Conservation (phyloP, 2,888 invertebrate genomes). For the Dasysyrphus tricinctus region DNA sequence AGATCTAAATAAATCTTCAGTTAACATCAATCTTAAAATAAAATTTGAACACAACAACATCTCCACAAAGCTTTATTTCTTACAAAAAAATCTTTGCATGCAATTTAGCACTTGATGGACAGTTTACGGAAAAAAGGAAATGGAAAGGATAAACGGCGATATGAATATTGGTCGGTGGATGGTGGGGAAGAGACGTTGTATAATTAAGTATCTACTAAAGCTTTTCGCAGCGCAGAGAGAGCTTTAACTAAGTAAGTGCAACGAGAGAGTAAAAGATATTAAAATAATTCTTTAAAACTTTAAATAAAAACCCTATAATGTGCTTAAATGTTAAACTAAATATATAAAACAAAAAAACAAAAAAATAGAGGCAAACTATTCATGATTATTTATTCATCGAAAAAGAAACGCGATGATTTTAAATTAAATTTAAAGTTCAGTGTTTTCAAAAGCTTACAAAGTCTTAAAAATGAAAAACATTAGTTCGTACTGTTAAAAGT, state of each 20-base stretch:
- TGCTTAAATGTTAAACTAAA: constrained; percentile 15
- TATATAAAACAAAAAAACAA: constrained; percentile 21
- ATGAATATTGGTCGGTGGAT: constrained; percentile 27
- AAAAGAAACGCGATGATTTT: constrained; percentile 32
- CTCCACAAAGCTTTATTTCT: constrained; percentile 38
- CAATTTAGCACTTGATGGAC: background rate
- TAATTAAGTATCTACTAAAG: background rate
- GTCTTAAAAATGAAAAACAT: constrained; percentile 45
- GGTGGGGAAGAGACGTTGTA: constrained; percentile 5
- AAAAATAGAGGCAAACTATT: constrained; percentile 18
- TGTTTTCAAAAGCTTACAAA: constrained; percentile 44
- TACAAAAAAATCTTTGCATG: background rate
- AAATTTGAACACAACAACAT: constrained; percentile 5
- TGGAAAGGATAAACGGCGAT: background rate
- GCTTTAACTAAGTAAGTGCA: constrained; percentile 24
- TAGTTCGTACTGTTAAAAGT: constrained; percentile 60
- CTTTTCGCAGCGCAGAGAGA: background rate
- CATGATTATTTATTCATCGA: constrained; percentile 53
- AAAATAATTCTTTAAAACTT: constrained; percentile 14
- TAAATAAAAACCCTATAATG: background rate
- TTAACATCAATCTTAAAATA: constrained; percentile 25
- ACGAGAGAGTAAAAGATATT: constrained; percentile 10
- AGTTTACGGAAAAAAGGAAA: background rate
- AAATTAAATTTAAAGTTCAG: constrained; percentile 43
- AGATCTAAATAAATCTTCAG: constrained; percentile 69